Evolutionary conservation across 2,888 invertebrate genomes (phyloP), one percentile per base, ranked within the genome.

Genomic region (Venusia cambrica): DNA sequence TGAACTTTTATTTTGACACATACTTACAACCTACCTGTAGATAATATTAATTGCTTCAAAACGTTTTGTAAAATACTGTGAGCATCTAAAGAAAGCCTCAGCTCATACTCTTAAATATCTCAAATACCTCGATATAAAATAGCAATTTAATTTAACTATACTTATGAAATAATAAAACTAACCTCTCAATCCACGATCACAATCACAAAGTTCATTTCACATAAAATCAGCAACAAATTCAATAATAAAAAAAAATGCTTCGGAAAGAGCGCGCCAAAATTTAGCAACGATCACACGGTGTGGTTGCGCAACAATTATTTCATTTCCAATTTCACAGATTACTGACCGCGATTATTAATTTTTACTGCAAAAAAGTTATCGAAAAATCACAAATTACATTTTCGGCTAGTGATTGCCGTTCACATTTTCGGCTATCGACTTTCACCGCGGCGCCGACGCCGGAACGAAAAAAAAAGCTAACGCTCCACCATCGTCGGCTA

Each of bases 281-380:
- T 45, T 45, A 30, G 17, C 34, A 37, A 38, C 34, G 35, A 63
- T 57, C 57, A 59, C 66, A 59, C 59, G 54, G 62, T 62, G 62
- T 69, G 66, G 56, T 64, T 61, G 61, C 68, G 60, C 60, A 69
- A 68, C 63, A 57, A 57, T 58, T 61, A n/a, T n/a, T 67, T 68
- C 73, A 56, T 73, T 73, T 71, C 58, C 68, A 78, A 80, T 79
- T 78, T 77, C 78, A 80, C 75, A 44, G 40, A 30, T 48, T 48
- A 51, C 37, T 35, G 34, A 38, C 38, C 41, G 13, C 41, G 34
- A 34, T 27, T 42, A 37, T 31, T 38, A 34, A 35, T 41, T 45
- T 40, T 35, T 31, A 41, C 28, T 26, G 16, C 17, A 6, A 37
- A 27, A 41, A 15, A 38, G 29, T 37, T 35, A 36, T 43, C 36